Evolutionary conservation across 2,113 vertebrate genomes (phyloP), one percentile per base, ranked within the genome.

Genomic region (Alectura lathami): DNA sequence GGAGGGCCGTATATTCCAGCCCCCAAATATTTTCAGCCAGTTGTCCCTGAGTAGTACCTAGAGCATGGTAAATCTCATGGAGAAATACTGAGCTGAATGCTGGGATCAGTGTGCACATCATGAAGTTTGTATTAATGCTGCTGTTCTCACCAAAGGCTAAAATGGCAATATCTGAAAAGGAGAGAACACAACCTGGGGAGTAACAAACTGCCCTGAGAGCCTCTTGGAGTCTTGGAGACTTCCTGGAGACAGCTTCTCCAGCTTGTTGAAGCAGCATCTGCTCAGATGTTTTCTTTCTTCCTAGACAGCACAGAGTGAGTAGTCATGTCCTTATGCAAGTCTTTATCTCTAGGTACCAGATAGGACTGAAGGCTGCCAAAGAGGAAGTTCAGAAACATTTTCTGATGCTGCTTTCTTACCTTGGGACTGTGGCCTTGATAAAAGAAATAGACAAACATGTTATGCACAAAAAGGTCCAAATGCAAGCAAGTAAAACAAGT

Each of bases 261-360:
- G 22, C 29, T 88, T 38, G n/a, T 47, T 60, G 29, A 60, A 56
- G 54, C 30, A 57, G 56, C 32, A 8, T 57, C 56, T 78, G 17
- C 23, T 40, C 38, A 48, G 38, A 47, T 48, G n/a, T n/a, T 75
- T 42, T 57, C 60, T 14, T 74, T 66, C 66, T 85, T 83, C 27
- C 42, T 63, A 27, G 60, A 40, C 4, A 90, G 36, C 56, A 82
- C 75, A 70, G 42, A 34, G 32, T 3, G 36, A 66, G 26, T n/a
- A 50, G 17, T 73, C 18, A 6, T 13, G 32, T 60, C 77, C 32
- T 51, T 38, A 32, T 0, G 0, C 36, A 62, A 78, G 51, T 8
- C 45, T 86, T 50, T 17, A 15, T 9, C 13, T 32, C 45, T 64
- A 48, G 7, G 23, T 13, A 74, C 22, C 16, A 89, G 34, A 47